phyloP scores from a whole-genome alignment of 2,113 vertebrate species.

The Nasalis larvatus region DNA sequence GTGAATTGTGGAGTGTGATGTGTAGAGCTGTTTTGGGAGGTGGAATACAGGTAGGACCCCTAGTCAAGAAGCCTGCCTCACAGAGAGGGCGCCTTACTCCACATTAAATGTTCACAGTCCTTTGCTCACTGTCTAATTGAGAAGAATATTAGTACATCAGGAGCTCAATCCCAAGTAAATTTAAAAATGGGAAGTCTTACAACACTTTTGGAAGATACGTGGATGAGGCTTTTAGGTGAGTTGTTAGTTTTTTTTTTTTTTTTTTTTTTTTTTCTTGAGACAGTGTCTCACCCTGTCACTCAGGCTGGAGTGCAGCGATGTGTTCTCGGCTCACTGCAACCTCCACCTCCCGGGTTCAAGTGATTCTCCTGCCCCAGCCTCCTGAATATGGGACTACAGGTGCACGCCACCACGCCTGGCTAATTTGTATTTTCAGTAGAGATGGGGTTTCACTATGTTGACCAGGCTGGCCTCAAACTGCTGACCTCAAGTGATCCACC shows the following conservation, averaged over 20 bases:
- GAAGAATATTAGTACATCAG: neutral
- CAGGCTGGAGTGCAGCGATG: too few species aligned
- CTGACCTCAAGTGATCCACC: too few species aligned
- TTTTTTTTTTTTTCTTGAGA: too few species aligned
- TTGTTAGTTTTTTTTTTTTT: neutral
- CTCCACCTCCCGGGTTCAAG: too few species aligned
- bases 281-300: too few species aligned
- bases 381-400: too few species aligned
- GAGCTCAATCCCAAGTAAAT: neutral
- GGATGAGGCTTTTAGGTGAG: neutral
- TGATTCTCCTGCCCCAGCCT: too few species aligned
- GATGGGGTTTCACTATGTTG: too few species aligned
- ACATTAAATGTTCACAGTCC: neutral
- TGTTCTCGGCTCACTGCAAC: too few species aligned
- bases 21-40: neutral
- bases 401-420: too few species aligned
- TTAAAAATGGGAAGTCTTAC: neutral
- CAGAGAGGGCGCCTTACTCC: neutral
- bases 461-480: too few species aligned
- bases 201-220: neutral
- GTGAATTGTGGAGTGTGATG: neutral
- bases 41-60: neutral
- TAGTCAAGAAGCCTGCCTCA: neutral
- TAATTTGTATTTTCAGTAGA: too few species aligned
- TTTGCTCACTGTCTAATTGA: neutral